Evolutionary conservation across 53 echinoderm and acorn worm species (phyloP).

Genomic region (Stichopus horrens): DNA sequence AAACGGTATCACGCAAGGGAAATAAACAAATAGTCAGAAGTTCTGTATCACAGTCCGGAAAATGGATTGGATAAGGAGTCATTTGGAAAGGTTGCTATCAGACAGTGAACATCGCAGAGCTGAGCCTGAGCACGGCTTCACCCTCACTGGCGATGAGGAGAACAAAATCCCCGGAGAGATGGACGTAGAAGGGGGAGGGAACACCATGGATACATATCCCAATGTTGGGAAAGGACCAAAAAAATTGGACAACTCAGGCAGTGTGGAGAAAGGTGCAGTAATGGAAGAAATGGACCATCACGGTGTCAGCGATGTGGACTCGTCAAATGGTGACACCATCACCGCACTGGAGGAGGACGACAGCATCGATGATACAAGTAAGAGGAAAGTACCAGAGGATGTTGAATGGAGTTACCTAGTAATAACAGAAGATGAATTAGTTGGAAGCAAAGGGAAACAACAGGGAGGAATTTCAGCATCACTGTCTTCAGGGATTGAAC

Average conservation of each 20-base stretch:
- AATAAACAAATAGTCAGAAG: neutral
- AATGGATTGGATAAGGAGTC: slow-evolving; percentile 37
- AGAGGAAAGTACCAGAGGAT: neutral
- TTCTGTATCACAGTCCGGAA: neutral
- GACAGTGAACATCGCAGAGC: neutral
- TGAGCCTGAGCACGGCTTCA: neutral
- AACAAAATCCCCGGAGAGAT: neutral
- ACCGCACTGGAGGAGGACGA: too few relatives aligned
- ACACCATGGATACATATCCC: neutral
- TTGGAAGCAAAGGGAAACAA: neutral
- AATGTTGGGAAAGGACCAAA: neutral
- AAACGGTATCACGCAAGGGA: neutral
- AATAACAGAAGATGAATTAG: neutral
- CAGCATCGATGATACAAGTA: neutral
- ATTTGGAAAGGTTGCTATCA: slow-evolving; percentile 6
- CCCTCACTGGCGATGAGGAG: neutral
- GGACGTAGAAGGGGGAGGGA: neutral
- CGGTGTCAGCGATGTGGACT: too few relatives aligned
- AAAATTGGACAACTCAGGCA: neutral
- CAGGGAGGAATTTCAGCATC: neutral
- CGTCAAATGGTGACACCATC: too few relatives aligned
- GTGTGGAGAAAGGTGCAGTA: too few relatives aligned
- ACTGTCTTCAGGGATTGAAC: neutral
- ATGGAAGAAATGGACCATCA: too few relatives aligned
- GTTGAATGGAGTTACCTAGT: neutral